phyloP scores from a whole-genome alignment of 2,797 vertebrate species.

The Linurgus olivaceus region DNA sequence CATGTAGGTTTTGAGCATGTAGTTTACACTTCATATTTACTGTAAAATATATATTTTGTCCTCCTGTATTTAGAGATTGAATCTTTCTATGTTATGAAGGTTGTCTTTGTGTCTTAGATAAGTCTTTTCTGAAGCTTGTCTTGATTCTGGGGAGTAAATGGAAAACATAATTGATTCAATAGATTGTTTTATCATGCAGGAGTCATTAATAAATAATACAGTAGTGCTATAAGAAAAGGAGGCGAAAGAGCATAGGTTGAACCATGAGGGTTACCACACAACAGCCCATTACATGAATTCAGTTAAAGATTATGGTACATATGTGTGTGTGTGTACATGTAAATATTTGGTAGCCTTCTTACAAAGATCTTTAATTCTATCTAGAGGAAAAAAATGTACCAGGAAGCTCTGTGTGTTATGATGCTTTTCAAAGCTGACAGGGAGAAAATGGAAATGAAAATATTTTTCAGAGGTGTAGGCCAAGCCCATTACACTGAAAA shows the following conservation, averaged over 20 bases:
- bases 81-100: not conserved
- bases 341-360: not conserved
- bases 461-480: not conserved
- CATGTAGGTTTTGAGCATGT: not conserved
- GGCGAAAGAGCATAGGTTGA: not conserved
- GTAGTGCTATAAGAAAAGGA: not conserved
- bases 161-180: not conserved
- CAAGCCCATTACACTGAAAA: not conserved
- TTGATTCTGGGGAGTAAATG: not conserved
- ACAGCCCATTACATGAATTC: fast-evolving
- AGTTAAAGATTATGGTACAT: not conserved
- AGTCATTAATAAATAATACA: not conserved
- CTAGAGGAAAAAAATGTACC: not conserved
- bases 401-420: not conserved
- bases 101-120: not conserved
- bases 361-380: not conserved
- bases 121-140: not conserved
- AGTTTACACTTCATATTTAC: not conserved
- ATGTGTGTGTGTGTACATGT: fast-evolving
- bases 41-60: not conserved
- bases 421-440: not conserved
- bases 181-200: not conserved
- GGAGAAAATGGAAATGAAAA: not conserved
- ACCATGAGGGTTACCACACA: not conserved
- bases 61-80: not conserved